A percentile compares a stretch with the other conserved stretches of the same genome.
phyloP scores from a whole-genome alignment of 1,140 invertebrate genomes.

The Drosophila gunungcola region DNA sequence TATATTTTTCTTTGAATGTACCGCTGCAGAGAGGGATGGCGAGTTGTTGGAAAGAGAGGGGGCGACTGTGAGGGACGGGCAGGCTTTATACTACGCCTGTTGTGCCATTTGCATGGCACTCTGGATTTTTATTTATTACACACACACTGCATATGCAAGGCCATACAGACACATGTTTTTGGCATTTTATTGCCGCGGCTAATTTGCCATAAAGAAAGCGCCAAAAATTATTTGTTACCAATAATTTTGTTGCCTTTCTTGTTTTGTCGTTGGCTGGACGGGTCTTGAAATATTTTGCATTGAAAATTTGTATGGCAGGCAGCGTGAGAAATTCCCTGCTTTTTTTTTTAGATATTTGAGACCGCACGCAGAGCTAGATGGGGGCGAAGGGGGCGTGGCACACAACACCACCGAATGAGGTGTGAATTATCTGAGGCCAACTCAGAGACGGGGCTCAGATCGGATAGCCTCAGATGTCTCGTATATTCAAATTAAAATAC shows the following conservation, averaged over 20 bases:
- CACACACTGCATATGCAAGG: slow-evolving; percentile 24
- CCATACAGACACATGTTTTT: slow-evolving; percentile 48
- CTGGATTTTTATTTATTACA: slow-evolving; percentile 72
- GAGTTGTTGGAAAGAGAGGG: background rate
- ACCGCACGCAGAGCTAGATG: slow-evolving; percentile 24
- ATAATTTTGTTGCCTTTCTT: slow-evolving; percentile 50
- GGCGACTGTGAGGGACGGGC: background rate
- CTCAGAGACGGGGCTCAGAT: slow-evolving; percentile 22
- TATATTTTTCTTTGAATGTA: slow-evolving; percentile 15
- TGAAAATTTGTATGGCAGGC: slow-evolving; percentile 51
- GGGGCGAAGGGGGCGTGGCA: background rate
- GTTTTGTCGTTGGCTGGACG: slow-evolving; percentile 35
- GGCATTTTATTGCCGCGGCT: slow-evolving; percentile 73
- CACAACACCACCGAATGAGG: slow-evolving; percentile 58
- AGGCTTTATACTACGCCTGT: slow-evolving; percentile 57
- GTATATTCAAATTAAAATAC: slow-evolving; percentile 76
- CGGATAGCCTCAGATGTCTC: slow-evolving; percentile 47
- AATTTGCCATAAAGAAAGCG: slow-evolving; percentile 79
- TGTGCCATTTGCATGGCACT: slow-evolving; percentile 72
- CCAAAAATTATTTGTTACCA: slow-evolving; percentile 62
- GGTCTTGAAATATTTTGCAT: slow-evolving; percentile 59
- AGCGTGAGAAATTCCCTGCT: slow-evolving; percentile 71
- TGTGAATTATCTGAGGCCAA: slow-evolving; percentile 70
- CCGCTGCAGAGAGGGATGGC: background rate
- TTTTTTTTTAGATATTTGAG: slow-evolving; percentile 66